Conservation (phyloP, 2,888 invertebrate species). For the Electrophaes corylata region DNA sequence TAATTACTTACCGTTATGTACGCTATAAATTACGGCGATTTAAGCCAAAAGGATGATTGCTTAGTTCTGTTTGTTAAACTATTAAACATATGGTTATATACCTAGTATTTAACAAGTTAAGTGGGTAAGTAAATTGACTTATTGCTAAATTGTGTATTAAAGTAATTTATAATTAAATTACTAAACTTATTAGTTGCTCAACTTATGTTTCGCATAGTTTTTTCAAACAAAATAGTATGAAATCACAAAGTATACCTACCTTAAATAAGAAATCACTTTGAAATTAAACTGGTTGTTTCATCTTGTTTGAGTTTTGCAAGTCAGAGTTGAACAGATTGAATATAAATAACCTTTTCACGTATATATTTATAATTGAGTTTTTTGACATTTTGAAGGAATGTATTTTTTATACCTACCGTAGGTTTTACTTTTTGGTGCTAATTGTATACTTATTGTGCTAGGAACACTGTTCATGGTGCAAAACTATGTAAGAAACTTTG, state of each 20-base stretch:
- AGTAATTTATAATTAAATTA: too few relatives aligned
- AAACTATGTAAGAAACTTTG: conserved; percentile 2
- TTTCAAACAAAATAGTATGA: too few relatives aligned
- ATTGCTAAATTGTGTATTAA: too few relatives aligned
- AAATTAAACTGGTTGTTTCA: conserved; percentile 10
- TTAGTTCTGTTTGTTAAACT: conserved; percentile 9
- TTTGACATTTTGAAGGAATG: not conserved
- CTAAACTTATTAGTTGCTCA: too few relatives aligned
- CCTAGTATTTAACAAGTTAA: too few relatives aligned
- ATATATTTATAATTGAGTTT: conserved; percentile 1
- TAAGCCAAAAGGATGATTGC: conserved; percentile 16
- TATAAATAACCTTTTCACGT: conserved; percentile 9
- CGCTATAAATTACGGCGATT: conserved; percentile 23
- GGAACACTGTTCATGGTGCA: not conserved
- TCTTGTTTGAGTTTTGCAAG: conserved; percentile 22
- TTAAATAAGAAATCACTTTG: not conserved
- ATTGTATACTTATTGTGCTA: not conserved
- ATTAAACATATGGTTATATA: not conserved
- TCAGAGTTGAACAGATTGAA: conserved; percentile 15
- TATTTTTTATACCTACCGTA: not conserved
- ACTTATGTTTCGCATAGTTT: too few relatives aligned
- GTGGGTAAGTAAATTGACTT: not conserved
- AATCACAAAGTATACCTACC: not conserved
- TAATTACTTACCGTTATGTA: conserved; percentile 19
- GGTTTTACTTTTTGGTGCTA: too few relatives aligned